These are phyloP conservation scores for Lathronympha strigana DNA, from an alignment of 2,888 invertebrate genomes.

Conservation along the genomic window DNA sequence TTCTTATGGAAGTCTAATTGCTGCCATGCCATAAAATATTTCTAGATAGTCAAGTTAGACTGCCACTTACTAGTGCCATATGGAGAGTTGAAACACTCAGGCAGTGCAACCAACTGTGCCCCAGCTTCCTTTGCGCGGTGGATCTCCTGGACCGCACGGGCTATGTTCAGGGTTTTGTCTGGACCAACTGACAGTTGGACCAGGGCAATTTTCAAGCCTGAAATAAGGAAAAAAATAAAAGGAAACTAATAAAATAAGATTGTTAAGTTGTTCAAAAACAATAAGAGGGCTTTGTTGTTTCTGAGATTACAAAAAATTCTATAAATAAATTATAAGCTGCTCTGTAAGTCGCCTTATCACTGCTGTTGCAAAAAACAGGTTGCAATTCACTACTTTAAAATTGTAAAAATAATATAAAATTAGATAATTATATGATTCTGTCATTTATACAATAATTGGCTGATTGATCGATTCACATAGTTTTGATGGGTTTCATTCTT, in stretches of 20 bases:
- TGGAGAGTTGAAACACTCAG: slow-evolving; percentile 97
- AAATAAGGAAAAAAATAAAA: slow-evolving; percentile 39
- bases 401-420: too few relatives aligned
- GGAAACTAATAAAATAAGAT: neutral
- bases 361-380: too few relatives aligned
- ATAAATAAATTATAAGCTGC: too few relatives aligned
- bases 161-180: slow-evolving; percentile 90
- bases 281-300: neutral
- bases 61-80: slow-evolving; percentile 89
- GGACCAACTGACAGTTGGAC: slow-evolving; percentile 92
- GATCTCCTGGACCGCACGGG: slow-evolving; percentile 88
- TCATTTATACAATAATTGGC: too few relatives aligned
- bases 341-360: too few relatives aligned
- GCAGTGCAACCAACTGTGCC: slow-evolving; percentile 86
- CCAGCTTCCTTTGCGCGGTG: slow-evolving; percentile 87
- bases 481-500: too few relatives aligned
- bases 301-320: too few relatives aligned
- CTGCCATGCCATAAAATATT: too few relatives aligned
- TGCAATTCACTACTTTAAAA: too few relatives aligned
- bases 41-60: neutral
- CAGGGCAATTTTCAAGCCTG: slow-evolving; percentile 89
- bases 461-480: too few relatives aligned
- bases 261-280: neutral
- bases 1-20: too few relatives aligned
- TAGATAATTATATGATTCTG: too few relatives aligned